Evolutionary conservation across 2,797 vertebrate genomes (phyloP).

Genomic region (Siniperca undulata): DNA sequence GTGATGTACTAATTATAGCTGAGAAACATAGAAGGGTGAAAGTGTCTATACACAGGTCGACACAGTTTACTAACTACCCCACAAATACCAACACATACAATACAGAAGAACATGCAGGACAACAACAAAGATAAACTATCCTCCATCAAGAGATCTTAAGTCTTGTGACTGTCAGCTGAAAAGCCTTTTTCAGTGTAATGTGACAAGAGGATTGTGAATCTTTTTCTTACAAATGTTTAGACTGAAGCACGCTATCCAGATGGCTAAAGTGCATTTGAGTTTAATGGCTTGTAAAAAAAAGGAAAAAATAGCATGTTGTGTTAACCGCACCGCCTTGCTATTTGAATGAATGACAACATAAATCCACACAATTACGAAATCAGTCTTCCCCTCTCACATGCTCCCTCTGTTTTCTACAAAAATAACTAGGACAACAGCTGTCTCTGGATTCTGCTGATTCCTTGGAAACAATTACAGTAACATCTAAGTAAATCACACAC

Average conservation of each 20-base stretch:
- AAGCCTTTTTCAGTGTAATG: conserved; percentile 25
- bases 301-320: conserved; percentile 48
- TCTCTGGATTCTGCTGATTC: conserved; percentile 2
- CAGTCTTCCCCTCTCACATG: neutral
- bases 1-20: conserved; percentile 71
- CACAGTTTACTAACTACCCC: conserved; percentile 42
- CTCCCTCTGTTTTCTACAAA: conserved; percentile 25
- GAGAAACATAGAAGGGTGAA: conserved; percentile 27
- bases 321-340: conserved; percentile 8
- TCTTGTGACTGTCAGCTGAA: conserved; percentile 57
- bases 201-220: conserved; percentile 21
- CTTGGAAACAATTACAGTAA: conserved; percentile 13
- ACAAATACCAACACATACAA: conserved; percentile 49
- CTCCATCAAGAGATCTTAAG: conserved; percentile 19
- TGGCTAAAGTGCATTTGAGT: conserved; percentile 44
- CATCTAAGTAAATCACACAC: conserved; percentile 29
- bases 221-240: conserved; percentile 41
- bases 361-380: conserved; percentile 51
- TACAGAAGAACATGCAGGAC: conserved; percentile 70
- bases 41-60: conserved; percentile 34
- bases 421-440: conserved; percentile 8
- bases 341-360: conserved; percentile 29
- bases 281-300: conserved; percentile 51
- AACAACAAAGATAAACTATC: conserved; percentile 49
- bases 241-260: conserved; percentile 37